Evolutionary conservation across 1,140 invertebrate species (phyloP).

Genomic region (Tribolium castaneum): DNA sequence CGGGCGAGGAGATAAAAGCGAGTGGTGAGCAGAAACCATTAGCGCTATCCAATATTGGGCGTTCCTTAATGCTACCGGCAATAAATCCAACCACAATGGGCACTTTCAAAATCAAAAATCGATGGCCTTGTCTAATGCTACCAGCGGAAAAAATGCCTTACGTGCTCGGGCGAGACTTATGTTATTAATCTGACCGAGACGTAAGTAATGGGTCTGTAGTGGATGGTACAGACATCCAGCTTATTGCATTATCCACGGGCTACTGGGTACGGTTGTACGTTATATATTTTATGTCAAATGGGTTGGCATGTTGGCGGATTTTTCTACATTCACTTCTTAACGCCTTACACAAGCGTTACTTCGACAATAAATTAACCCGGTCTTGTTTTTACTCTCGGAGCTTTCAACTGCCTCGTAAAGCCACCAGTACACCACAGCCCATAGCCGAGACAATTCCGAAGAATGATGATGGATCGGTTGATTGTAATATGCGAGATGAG

Average conservation of each 20-base stretch:
- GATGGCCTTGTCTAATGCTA: background rate
- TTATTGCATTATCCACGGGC: conserved; percentile 24
- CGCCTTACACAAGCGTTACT: background rate
- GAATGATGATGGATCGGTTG: background rate
- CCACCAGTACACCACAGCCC: background rate
- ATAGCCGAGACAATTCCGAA: background rate
- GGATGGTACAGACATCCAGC: conserved; percentile 1
- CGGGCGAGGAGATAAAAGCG: conserved; percentile 11
- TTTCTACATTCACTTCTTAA: conserved; percentile 12
- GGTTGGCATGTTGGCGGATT: conserved; percentile 19
- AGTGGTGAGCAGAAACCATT: conserved; percentile 19
- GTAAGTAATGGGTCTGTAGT: conserved; percentile 20
- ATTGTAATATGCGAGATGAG: background rate
- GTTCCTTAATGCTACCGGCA: conserved; percentile 22
- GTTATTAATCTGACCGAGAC: background rate
- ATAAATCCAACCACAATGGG: background rate
- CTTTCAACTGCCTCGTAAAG: background rate
- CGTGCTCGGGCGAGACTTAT: background rate
- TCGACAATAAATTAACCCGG: conserved; percentile 2
- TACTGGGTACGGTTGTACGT: conserved; percentile 10
- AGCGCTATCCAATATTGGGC: conserved; percentile 26
- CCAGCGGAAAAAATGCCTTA: background rate
- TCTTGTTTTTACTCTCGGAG: background rate
- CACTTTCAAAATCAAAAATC: background rate
- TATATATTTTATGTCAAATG: conserved; percentile 28